A percentile compares a stretch with the other conserved stretches of the same genome.
Evolutionary conservation across 2,113 vertebrate genomes (phyloP).

Genomic region (Scolopax mira): DNA sequence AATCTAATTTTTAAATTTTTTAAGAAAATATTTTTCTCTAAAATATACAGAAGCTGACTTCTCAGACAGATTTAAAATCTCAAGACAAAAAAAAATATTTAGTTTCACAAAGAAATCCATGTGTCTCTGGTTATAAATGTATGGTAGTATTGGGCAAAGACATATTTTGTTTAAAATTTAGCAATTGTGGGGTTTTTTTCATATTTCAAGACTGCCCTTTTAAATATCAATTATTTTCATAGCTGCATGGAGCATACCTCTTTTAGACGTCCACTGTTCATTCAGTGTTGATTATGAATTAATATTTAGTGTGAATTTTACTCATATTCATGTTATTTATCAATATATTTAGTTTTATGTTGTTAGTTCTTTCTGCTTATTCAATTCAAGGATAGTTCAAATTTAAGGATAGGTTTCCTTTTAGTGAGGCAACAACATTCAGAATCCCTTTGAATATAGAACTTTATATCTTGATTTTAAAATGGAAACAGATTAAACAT

Average conservation of each 20-base stretch:
- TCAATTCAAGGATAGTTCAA: not conserved
- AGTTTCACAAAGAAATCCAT: not conserved
- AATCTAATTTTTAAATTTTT: not conserved
- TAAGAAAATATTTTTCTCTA: not conserved
- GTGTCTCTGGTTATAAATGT: accelerated
- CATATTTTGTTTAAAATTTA: not conserved
- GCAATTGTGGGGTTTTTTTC: accelerated
- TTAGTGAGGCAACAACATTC: not conserved
- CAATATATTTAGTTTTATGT: not conserved
- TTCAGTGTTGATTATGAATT: not conserved
- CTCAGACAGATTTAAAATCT: not conserved
- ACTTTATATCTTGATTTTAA: not conserved
- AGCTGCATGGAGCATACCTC: accelerated
- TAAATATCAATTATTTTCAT: not conserved
- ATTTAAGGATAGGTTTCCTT: not conserved
- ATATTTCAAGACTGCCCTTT: not conserved
- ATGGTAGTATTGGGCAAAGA: not conserved
- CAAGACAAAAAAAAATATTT: not conserved
- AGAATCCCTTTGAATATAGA: not conserved
- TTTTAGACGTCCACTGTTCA: not conserved
- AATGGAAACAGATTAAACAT: not conserved
- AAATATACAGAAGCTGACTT: not conserved
- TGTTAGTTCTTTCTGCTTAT: not conserved
- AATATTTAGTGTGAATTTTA: not conserved
- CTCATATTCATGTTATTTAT: not conserved